These are phyloP conservation scores for Tuta absoluta DNA, from an alignment of 2,888 invertebrate species.

Conservation along the genomic window DNA sequence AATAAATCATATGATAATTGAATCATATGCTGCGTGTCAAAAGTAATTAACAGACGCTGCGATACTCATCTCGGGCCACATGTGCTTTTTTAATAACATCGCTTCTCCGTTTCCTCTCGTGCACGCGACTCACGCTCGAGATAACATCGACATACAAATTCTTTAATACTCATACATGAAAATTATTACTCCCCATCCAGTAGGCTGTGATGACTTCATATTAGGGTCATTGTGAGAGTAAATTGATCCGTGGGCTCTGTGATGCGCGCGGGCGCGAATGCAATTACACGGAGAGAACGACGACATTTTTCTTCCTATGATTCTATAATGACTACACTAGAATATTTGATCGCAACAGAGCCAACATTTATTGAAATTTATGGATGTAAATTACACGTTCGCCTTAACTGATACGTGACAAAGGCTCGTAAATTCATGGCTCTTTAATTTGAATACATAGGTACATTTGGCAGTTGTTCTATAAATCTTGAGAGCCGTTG, in stretches of 20 bases:
- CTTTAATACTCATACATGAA: slow-evolving; percentile 70
- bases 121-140: slow-evolving; percentile 72
- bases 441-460: slow-evolving; percentile 55
- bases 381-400: slow-evolving; percentile 38
- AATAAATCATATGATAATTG: slow-evolving; percentile 81
- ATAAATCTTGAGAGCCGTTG: slow-evolving; percentile 64
- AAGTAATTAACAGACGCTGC: slow-evolving; percentile 79
- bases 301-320: slow-evolving; percentile 42
- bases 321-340: slow-evolving; percentile 40
- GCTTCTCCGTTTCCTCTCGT: slow-evolving; percentile 69
- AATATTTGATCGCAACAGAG: slow-evolving; percentile 24
- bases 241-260: slow-evolving; percentile 68
- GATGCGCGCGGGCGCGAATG: slow-evolving; percentile 58
- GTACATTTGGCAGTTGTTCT: slow-evolving; percentile 55
- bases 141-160: slow-evolving; percentile 76
- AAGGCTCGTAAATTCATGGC: slow-evolving; percentile 47
- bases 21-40: slow-evolving; percentile 81
- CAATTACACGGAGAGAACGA: slow-evolving; percentile 56
- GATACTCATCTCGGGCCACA: slow-evolving; percentile 78
- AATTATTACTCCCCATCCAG: slow-evolving; percentile 69
- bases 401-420: slow-evolving; percentile 36
- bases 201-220: slow-evolving; percentile 65
- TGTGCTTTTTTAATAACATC: slow-evolving; percentile 79
- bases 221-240: slow-evolving; percentile 75
- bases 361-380: slow-evolving; percentile 35